Base-by-base conservation (phyloP, 1,140 invertebrate species). In the Plodia interpunctella region DNA sequence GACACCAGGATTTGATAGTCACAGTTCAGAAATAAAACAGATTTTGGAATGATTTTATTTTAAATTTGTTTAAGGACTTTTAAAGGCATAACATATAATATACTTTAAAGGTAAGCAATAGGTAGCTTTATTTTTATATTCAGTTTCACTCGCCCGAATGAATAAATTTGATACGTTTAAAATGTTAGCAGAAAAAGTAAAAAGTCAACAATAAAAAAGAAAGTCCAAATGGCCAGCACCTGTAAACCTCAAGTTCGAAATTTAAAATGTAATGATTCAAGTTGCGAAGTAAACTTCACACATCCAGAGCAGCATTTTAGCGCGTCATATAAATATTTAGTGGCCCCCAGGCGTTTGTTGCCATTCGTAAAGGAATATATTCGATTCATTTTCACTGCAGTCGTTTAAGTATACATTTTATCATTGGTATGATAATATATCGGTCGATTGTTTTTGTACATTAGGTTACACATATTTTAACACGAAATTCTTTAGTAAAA, bases 191-290 rank as follows among this genome's bases (percentile, higher is more conserved):
- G 8, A 35, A 35, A 35, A 11, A 35, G 13, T 3, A 2, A 44
- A 10, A n/a, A 44, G 2, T 2, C n/a, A 5, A 15, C 13, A 44
- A 15, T 15, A 44, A 44, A 25, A 6, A 25, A 25, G 6, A 3
- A 25, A 2, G 6, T 25, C 6, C 13, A 15, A 44, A 15, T 44
- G n/a, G 15, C 1, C 10, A 44, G 5, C 38, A 15, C 38, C 32
- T 35, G 32, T 35, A 35, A 11, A 13, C 32, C 32, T 11, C 32
- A 35, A 30, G 10, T 30, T 30, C 10, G 28, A 30, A 35, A 35
- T 35, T 35, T 35, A 35, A 35, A 35, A 35, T 35, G 38, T 44
- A 44, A 44, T 44, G 38, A 44, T 44, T 44, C 38, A 44, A 44
- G 13, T 15, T 17, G 38, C 38, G 38, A 44, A n/a, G 38, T 44